A percentile compares a stretch with the other conserved stretches of the same genome.
Conservation (phyloP, 2,888 invertebrate genomes). For the Dicycla oo region DNA sequence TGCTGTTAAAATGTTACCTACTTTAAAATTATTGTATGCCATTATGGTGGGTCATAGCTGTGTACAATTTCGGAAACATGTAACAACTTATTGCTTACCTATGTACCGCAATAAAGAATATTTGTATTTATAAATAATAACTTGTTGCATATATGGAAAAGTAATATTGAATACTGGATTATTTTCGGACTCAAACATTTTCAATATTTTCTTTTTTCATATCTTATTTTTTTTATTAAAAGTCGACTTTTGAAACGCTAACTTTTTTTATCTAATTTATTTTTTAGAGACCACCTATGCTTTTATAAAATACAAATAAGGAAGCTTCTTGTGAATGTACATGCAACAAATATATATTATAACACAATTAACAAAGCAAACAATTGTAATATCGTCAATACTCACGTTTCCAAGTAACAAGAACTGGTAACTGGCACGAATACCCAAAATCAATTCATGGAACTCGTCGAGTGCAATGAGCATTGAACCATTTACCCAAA, state of each 20-base stretch:
- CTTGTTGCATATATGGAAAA: too few relatives aligned
- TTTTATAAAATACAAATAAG: neutral
- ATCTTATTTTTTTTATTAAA: neutral
- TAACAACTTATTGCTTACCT: too few relatives aligned
- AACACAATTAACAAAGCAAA: constrained; percentile 1
- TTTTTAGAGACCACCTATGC: neutral
- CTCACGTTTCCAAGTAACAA: constrained; percentile 33
- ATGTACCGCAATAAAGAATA: too few relatives aligned
- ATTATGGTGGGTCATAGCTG: too few relatives aligned
- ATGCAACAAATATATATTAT: neutral
- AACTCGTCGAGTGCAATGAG: constrained; percentile 20
- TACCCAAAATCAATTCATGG: constrained; percentile 31
- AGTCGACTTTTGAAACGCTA: neutral
- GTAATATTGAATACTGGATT: neutral
- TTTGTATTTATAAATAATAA: too few relatives aligned
- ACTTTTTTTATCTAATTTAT: neutral
- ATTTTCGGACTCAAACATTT: neutral
- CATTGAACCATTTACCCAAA: neutral
- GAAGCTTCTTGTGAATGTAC: neutral
- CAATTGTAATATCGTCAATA: neutral
- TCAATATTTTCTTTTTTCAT: neutral
- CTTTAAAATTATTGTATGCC: too few relatives aligned
- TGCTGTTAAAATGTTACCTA: too few relatives aligned
- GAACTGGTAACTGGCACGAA: constrained; percentile 19
- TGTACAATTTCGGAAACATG: too few relatives aligned